Evolutionary conservation across 2,888 invertebrate species (phyloP).

Genomic region (Neuroscelio doddi): DNA sequence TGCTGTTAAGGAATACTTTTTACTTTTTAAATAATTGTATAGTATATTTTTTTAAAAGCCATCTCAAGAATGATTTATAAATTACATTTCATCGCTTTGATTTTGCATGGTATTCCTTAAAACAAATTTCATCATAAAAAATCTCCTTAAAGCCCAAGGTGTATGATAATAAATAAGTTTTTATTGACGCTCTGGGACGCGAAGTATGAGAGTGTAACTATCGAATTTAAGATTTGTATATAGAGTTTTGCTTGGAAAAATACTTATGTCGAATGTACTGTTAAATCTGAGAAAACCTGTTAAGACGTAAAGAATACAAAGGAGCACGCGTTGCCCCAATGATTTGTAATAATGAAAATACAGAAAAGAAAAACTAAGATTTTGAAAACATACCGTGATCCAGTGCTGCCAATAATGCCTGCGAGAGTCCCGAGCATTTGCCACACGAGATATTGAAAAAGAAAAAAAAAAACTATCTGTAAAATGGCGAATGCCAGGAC

Average conservation of each 20-base stretch:
- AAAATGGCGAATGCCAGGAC: conserved; percentile 47
- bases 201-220: conserved; percentile 52
- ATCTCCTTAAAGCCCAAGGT: conserved; percentile 59
- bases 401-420: conserved; percentile 72
- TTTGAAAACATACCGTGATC: conserved; percentile 51
- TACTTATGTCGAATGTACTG: conserved; percentile 53
- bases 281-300: conserved; percentile 34
- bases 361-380: conserved; percentile 29
- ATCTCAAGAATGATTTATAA: no score
- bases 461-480: conserved; percentile 22
- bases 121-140: conserved; percentile 25
- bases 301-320: conserved; percentile 11
- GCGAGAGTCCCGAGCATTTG: conserved; percentile 52
- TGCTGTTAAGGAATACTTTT: conserved; percentile 7
- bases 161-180: conserved; percentile 58
- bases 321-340: conserved; percentile 6
- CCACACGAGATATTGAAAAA: conserved; percentile 15
- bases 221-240: conserved; percentile 61
- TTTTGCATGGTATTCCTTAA: conserved; percentile 3
- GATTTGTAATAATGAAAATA: conserved; percentile 18
- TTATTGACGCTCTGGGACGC: conserved; percentile 64
- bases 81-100: no score
- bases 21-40: no score
- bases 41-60: no score
- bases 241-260: conserved; percentile 49